These are phyloP conservation scores for Neodiprion fabricii DNA, from an alignment of 1,140 invertebrate genomes.

Conservation along the genomic window DNA sequence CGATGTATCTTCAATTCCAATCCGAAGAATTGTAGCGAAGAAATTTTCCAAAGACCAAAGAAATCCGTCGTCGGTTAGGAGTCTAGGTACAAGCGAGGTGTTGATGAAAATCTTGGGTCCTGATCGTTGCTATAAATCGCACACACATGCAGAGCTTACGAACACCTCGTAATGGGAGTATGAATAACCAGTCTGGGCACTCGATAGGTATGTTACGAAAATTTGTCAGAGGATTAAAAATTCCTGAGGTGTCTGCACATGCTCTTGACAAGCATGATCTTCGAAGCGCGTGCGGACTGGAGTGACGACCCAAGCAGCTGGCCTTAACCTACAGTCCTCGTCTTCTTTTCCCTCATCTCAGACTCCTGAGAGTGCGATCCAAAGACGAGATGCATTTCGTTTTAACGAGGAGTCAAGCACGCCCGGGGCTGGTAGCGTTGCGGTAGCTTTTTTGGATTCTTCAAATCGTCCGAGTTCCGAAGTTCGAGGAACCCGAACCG, in stretches of 20 bases:
- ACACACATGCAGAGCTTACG: too few relatives aligned
- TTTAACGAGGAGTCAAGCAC: not conserved
- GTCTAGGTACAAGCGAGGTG: too few relatives aligned
- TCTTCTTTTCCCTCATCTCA: not conserved
- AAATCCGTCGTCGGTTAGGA: too few relatives aligned
- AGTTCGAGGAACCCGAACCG: not conserved
- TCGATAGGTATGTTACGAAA: slow-evolving; percentile 40
- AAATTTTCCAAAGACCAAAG: too few relatives aligned
- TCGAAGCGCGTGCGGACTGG: not conserved
- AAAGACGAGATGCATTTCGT: not conserved
- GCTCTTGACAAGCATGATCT: not conserved
- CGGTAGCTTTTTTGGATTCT: not conserved
- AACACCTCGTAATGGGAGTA: too few relatives aligned
- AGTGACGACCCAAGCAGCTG: too few relatives aligned
- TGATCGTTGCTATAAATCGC: too few relatives aligned
- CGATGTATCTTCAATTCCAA: too few relatives aligned
- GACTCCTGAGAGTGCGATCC: not conserved
- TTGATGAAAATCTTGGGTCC: too few relatives aligned
- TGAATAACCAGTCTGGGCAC: too few relatives aligned
- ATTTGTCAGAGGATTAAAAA: slow-evolving; percentile 49
- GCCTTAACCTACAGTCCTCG: not conserved
- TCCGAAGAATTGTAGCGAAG: too few relatives aligned
- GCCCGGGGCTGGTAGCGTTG: not conserved
- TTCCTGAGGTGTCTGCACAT: slow-evolving; percentile 13
- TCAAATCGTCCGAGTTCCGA: not conserved